Percentiles rank a stretch among this genome's conserved stretches.
phyloP scores from a whole-genome alignment of 1,140 invertebrate genomes.

The Neodiprion virginianus region DNA sequence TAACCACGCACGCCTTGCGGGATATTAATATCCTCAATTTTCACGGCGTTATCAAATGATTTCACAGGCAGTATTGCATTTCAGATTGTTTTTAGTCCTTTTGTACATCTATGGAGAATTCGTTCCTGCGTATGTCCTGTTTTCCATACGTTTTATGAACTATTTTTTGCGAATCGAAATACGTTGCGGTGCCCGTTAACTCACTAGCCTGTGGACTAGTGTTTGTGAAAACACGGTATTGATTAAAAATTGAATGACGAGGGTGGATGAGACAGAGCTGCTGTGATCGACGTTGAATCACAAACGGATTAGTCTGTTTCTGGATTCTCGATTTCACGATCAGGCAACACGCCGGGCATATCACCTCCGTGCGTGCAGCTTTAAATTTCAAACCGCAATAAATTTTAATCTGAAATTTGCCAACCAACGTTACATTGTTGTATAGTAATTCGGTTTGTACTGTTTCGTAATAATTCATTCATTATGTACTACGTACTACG shows the following conservation, averaged over 20 bases:
- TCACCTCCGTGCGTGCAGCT: neutral
- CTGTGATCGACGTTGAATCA: constrained; percentile 1
- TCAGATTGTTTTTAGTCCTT: neutral
- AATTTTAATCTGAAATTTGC: neutral
- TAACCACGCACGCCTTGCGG: neutral
- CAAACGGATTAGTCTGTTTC: neutral
- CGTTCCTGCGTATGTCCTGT: too few species aligned
- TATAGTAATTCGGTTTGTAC: too few species aligned
- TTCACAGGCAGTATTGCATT: neutral
- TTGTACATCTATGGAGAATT: neutral
- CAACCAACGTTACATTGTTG: too few species aligned
- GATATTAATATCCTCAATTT: neutral
- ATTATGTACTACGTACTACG: too few species aligned
- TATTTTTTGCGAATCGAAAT: too few species aligned
- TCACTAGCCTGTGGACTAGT: neutral
- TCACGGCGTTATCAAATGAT: neutral
- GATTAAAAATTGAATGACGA: neutral
- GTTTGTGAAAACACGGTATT: neutral
- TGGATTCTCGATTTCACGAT: neutral
- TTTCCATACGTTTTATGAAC: too few species aligned
- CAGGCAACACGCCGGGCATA: neutral
- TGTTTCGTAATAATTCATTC: too few species aligned
- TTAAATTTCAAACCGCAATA: neutral
- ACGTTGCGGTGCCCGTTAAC: neutral
- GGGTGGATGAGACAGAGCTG: neutral